These are phyloP conservation scores for Melipona beecheii DNA, from an alignment of 2,888 invertebrate species.

Conservation along the genomic window DNA sequence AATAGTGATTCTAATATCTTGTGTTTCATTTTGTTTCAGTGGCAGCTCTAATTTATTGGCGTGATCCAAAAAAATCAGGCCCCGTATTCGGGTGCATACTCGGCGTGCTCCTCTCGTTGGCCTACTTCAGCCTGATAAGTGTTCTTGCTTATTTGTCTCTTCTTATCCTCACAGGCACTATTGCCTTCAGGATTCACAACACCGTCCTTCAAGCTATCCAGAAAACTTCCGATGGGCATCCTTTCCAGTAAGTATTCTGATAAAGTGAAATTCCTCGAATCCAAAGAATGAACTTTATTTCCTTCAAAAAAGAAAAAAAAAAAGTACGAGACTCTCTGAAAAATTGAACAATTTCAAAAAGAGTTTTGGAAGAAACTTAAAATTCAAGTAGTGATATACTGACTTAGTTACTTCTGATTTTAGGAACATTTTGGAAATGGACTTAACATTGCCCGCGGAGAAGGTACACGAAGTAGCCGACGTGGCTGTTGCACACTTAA, in stretches of 20 bases:
- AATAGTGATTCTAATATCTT: background rate
- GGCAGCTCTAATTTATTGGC: slow-evolving; percentile 99
- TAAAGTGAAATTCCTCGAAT: no score
- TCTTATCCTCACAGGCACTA: slow-evolving; percentile 92
- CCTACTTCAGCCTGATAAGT: slow-evolving; percentile 97
- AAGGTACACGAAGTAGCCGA: slow-evolving; percentile 95
- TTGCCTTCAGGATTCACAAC: slow-evolving; percentile 98
- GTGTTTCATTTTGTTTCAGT: slow-evolving; percentile 86
- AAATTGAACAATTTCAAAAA: background rate
- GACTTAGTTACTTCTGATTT: slow-evolving; percentile 60
- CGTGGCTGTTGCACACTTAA: slow-evolving; percentile 93
- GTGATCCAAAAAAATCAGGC: slow-evolving; percentile 97
- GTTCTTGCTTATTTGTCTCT: slow-evolving; percentile 97
- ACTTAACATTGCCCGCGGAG: slow-evolving; percentile 94
- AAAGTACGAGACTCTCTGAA: background rate
- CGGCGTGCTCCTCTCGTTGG: slow-evolving; percentile 95
- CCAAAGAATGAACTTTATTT: background rate
- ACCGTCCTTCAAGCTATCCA: slow-evolving; percentile 97
- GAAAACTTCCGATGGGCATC: slow-evolving; percentile 98
- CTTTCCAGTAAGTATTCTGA: slow-evolving; percentile 93
- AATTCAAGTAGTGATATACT: background rate
- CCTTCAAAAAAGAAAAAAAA: no score
- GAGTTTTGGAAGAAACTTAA: no score
- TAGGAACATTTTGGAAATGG: slow-evolving; percentile 93
- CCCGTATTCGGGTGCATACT: slow-evolving; percentile 96